Evolutionary conservation across 2,113 vertebrate species (phyloP).

Genomic region (Ciconia stormi): DNA sequence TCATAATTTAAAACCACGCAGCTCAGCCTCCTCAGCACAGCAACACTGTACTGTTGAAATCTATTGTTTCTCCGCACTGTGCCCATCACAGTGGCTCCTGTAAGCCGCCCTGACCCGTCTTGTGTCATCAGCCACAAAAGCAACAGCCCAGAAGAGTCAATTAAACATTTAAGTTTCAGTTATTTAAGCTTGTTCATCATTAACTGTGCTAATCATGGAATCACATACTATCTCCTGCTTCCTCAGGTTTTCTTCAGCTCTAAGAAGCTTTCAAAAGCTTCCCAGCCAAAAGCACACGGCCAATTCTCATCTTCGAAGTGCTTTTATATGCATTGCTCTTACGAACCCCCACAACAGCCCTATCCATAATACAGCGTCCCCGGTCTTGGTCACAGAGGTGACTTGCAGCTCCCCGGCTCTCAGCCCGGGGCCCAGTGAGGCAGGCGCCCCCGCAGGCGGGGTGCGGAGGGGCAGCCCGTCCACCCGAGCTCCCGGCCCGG

Average conservation of each 20-base stretch:
- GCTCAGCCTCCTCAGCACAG: not conserved
- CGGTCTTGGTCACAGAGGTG: accelerated
- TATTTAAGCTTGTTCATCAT: not conserved
- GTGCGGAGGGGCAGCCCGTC: not conserved
- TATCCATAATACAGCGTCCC: accelerated
- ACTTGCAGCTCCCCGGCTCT: too few relatives aligned
- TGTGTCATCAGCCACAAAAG: not conserved
- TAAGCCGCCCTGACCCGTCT: not conserved
- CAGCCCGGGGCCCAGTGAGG: too few relatives aligned
- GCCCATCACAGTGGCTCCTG: too few relatives aligned
- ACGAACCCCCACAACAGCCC: not conserved
- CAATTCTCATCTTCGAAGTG: accelerated
- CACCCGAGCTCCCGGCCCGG: not conserved
- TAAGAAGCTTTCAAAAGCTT: not conserved
- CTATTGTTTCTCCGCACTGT: not conserved
- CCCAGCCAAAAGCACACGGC: accelerated
- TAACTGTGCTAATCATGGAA: not conserved
- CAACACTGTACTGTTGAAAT: not conserved
- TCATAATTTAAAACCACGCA: not conserved
- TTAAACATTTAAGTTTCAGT: not conserved
- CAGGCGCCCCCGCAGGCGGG: too few relatives aligned
- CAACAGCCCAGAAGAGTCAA: not conserved
- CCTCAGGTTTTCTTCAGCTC: not conserved
- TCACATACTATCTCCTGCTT: not conserved
- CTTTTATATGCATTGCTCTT: accelerated